A percentile compares a stretch with the other conserved stretches of the same genome.
Conservation (phyloP, 2,113 vertebrate species). For the Petrocephalus zakoni region DNA sequence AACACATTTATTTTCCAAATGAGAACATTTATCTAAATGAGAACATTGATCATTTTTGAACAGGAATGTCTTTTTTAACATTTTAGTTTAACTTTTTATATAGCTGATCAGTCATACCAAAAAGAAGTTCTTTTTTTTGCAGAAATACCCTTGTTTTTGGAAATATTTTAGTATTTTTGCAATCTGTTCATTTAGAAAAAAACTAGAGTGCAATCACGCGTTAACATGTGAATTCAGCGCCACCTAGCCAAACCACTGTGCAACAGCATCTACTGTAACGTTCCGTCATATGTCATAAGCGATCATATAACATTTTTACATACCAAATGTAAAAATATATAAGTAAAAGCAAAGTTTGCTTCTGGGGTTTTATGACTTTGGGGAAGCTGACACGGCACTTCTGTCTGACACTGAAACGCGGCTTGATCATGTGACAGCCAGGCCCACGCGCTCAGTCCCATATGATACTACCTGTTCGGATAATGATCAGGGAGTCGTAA, state of each 20-base stretch:
- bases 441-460: not conserved
- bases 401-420: not conserved
- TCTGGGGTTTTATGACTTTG: not conserved
- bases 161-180: not conserved
- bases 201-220: not conserved
- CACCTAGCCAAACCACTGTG: slow-evolving; percentile 15
- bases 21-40: not conserved
- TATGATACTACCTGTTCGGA: not conserved
- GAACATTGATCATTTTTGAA: not conserved
- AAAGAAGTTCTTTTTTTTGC: not conserved
- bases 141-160: not conserved
- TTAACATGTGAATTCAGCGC: not conserved
- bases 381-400: not conserved
- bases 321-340: not conserved
- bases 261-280: not conserved
- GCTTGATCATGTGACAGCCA: not conserved
- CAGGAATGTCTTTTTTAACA: not conserved
- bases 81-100: not conserved
- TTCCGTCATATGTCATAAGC: not conserved
- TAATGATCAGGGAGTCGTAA: slow-evolving; percentile 19
- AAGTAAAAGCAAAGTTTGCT: not conserved
- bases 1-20: slow-evolving; percentile 1
- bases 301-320: not conserved
- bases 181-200: not conserved
- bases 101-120: not conserved